A percentile compares a stretch with the other conserved stretches of the same genome.
phyloP scores from a whole-genome alignment of 2,797 vertebrate genomes.

The Siniperca obscura region DNA sequence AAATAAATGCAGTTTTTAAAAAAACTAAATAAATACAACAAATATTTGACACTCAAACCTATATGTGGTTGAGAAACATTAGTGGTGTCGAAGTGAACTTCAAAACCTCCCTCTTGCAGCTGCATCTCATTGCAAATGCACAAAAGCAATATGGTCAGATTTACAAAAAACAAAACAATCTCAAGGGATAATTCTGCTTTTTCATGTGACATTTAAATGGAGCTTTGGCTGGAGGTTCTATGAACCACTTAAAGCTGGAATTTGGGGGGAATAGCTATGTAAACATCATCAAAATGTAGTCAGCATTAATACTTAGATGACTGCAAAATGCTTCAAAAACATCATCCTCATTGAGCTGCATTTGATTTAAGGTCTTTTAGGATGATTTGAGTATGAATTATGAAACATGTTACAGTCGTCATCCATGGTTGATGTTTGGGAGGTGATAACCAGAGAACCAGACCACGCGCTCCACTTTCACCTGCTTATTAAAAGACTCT shows the following conservation, averaged over 20 bases:
- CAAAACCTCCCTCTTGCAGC: neutral
- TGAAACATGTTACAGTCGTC: conserved; percentile 21
- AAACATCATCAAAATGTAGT: conserved; percentile 60
- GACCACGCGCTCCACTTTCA: conserved; percentile 37
- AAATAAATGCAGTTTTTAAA: neutral
- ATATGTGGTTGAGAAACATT: neutral
- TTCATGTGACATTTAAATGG: conserved; percentile 59
- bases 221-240: conserved; percentile 68
- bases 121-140: conserved; percentile 24
- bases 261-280: conserved; percentile 49
- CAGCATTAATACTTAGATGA: conserved; percentile 68
- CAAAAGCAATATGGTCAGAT: conserved; percentile 50
- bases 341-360: conserved; percentile 74
- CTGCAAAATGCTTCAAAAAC: conserved; percentile 61
- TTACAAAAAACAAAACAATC: conserved; percentile 49
- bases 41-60: neutral
- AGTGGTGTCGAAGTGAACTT: neutral
- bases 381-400: conserved; percentile 48
- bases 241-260: conserved; percentile 68
- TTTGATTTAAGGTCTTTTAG: conserved; percentile 71
- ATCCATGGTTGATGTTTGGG: conserved; percentile 2
- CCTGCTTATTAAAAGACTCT: conserved; percentile 57
- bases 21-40: neutral
- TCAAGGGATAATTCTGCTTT: conserved; percentile 64
- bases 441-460: conserved; percentile 16